Conservation (phyloP, 2,113 vertebrate species). For the Heterocephalus glaber region DNA sequence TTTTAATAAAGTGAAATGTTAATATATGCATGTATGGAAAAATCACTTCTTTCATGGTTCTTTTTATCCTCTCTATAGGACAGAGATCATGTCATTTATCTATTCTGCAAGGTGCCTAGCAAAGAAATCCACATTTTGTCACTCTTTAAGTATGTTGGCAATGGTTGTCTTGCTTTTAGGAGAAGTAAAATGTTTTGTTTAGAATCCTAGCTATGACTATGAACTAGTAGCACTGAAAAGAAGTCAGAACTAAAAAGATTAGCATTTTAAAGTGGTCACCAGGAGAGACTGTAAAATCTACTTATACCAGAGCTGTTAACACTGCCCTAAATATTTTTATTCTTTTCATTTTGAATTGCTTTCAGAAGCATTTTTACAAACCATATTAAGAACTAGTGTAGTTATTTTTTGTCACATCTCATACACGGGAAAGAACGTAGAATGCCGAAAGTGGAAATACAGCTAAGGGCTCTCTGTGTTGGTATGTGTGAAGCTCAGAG, state of each 20-base stretch:
- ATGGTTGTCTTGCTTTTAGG: neutral
- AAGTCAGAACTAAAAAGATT: conserved; percentile 11
- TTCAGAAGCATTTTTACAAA: conserved; percentile 45
- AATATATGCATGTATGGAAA: conserved; percentile 57
- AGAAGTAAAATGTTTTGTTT: neutral
- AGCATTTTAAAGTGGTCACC: conserved; percentile 27
- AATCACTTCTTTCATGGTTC: conserved; percentile 41
- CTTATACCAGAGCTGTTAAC: neutral
- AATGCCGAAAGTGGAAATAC: neutral
- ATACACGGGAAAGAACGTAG: neutral
- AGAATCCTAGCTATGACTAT: neutral
- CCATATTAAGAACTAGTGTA: neutral
- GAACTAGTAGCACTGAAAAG: neutral
- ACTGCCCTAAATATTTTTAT: conserved; percentile 45
- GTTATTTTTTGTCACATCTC: conserved; percentile 18
- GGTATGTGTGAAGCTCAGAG: neutral
- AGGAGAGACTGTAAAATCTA: neutral
- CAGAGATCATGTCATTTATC: neutral
- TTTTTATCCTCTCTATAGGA: conserved; percentile 44
- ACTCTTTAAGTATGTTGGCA: neutral
- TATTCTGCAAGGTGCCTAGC: neutral
- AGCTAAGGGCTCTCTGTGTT: neutral
- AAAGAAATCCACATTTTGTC: neutral
- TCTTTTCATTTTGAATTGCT: conserved; percentile 51
- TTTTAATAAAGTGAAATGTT: conserved; percentile 69